Evolutionary conservation across 2,888 invertebrate species (phyloP).

Genomic region (Microctonus aethiopoides): DNA sequence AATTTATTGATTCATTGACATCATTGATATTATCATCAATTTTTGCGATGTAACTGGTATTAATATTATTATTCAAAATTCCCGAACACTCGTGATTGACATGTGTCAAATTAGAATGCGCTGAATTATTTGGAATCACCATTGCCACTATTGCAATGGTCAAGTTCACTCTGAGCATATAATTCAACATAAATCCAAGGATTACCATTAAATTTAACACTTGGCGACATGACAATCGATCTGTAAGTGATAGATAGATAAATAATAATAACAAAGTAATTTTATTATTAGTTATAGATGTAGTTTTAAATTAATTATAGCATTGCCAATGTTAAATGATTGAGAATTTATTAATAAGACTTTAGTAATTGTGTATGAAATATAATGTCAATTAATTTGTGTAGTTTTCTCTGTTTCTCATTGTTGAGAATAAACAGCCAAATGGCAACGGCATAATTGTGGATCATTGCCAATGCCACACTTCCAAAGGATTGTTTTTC

Average conservation of each 20-base stretch:
- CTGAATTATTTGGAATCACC: slow-evolving; percentile 68
- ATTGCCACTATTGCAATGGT: slow-evolving; percentile 89
- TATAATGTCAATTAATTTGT: not conserved
- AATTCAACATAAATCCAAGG: slow-evolving; percentile 90
- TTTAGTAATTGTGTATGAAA: not conserved
- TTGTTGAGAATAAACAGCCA: not conserved
- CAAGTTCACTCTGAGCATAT: slow-evolving; percentile 86
- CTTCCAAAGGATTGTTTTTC: not conserved
- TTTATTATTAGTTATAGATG: not conserved
- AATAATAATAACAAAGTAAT: not conserved
- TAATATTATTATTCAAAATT: not conserved
- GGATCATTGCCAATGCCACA: slow-evolving; percentile 34
- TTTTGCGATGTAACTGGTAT: slow-evolving; percentile 2
- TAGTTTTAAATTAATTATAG: not conserved
- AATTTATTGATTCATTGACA: slow-evolving; percentile 18
- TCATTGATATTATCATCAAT: slow-evolving; percentile 20
- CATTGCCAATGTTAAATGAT: not conserved
- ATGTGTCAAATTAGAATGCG: slow-evolving; percentile 41
- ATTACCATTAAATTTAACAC: slow-evolving; percentile 87
- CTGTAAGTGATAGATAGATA: slow-evolving; percentile 68
- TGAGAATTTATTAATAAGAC: not conserved
- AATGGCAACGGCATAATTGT: slow-evolving; percentile 1
- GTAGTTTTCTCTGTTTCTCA: not conserved
- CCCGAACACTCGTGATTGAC: slow-evolving; percentile 22
- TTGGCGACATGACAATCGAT: slow-evolving; percentile 81